These are phyloP conservation scores for Cantharis lateralis DNA, from an alignment of 2,888 invertebrate species.

Conservation along the genomic window DNA sequence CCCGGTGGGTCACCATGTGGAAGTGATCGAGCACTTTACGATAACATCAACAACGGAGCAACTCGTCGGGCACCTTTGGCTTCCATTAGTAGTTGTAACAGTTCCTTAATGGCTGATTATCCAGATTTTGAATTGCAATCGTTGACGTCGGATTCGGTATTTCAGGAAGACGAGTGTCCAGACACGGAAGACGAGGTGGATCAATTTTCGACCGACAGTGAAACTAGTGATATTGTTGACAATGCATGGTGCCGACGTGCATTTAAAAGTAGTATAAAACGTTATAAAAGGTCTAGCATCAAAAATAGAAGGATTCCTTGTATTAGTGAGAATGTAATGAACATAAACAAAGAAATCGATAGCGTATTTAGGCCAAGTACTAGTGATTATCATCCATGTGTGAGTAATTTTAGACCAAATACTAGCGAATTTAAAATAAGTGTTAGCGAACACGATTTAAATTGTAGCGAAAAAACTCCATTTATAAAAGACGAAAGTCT, in stretches of 20 bases:
- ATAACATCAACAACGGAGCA: constrained; percentile 43
- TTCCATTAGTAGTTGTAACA: constrained; percentile 78
- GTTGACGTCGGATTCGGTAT: constrained; percentile 76
- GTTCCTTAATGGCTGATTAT: constrained; percentile 67
- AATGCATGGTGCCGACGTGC: constrained; percentile 39
- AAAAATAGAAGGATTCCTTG: constrained; percentile 24
- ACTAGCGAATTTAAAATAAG: constrained; percentile 22
- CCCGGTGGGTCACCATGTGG: constrained; percentile 83
- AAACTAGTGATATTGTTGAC: constrained; percentile 57
- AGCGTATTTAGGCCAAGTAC: constrained; percentile 20
- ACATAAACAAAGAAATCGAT: constrained; percentile 13
- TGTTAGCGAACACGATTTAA: constrained; percentile 26
- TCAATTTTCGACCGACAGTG: constrained; percentile 83
- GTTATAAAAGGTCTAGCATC: constrained; percentile 15
- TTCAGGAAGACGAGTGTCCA: constrained; percentile 64
- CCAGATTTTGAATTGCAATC: constrained; percentile 74
- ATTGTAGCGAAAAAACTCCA: constrained; percentile 21
- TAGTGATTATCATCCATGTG: constrained; percentile 12
- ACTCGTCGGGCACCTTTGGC: constrained; percentile 74
- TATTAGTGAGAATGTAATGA: constrained; percentile 25
- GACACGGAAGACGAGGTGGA: constrained; percentile 86
- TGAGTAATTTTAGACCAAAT: constrained; percentile 9
- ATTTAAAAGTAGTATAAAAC: constrained; percentile 14
- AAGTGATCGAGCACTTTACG: constrained; percentile 66
- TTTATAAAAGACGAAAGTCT: constrained; percentile 16